Evolutionary conservation across 2,797 vertebrate genomes (phyloP).

Genomic region (Morus bassanus): DNA sequence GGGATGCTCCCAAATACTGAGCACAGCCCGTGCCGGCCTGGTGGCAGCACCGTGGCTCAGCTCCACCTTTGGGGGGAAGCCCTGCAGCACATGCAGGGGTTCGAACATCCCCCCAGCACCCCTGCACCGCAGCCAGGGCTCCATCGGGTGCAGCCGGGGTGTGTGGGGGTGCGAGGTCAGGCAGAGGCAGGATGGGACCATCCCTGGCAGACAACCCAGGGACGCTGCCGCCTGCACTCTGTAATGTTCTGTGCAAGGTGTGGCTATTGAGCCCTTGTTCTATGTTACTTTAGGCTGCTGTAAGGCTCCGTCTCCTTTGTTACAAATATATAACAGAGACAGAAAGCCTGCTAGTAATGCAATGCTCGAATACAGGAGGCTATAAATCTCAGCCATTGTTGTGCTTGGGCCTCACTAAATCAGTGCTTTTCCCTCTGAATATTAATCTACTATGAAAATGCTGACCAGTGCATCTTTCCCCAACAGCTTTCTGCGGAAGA

Average conservation of each 20-base stretch:
- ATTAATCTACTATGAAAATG: slow-evolving; percentile 30
- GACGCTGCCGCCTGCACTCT: accelerated
- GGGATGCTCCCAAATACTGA: background rate
- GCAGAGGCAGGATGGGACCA: background rate
- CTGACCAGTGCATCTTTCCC: slow-evolving; percentile 41
- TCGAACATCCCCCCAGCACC: background rate
- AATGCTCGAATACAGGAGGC: background rate
- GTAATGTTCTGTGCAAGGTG: accelerated
- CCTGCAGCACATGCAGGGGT: background rate
- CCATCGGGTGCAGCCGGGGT: accelerated
- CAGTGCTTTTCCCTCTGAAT: slow-evolving; percentile 23
- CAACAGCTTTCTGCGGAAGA: background rate
- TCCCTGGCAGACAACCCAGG: background rate
- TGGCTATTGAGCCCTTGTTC: accelerated
- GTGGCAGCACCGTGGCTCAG: accelerated
- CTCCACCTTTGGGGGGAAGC: background rate
- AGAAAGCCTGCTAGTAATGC: background rate
- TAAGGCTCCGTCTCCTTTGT: background rate
- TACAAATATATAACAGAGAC: background rate
- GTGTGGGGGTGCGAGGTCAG: accelerated
- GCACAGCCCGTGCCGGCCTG: accelerated
- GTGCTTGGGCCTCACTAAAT: slow-evolving; percentile 38
- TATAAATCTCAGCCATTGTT: slow-evolving; percentile 47
- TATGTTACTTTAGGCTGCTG: accelerated
- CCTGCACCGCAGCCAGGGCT: accelerated